Conservation (phyloP, 2,113 vertebrate genomes). For the Ochotona princeps region DNA sequence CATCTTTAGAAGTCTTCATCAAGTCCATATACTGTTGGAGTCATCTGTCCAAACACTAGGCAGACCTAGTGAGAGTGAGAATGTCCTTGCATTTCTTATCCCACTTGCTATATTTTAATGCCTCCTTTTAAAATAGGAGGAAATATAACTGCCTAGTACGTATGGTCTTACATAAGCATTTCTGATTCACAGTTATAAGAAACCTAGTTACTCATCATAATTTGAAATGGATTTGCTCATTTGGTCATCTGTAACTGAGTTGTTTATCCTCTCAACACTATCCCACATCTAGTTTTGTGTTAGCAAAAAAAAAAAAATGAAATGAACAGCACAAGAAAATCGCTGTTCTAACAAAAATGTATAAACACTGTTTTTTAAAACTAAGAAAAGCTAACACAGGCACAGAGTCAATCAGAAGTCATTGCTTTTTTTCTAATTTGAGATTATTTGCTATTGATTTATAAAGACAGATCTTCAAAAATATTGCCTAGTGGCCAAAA, state of each 20-base stretch:
- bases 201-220: neutral
- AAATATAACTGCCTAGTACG: neutral
- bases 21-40: neutral
- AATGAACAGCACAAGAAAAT: neutral
- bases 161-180: neutral
- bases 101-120: neutral
- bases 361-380: neutral
- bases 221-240: conserved; percentile 16
- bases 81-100: neutral
- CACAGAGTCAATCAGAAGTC: neutral
- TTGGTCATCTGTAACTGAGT: neutral
- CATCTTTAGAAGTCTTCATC: conserved; percentile 2
- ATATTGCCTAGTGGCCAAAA: neutral
- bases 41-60: neutral
- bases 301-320: neutral
- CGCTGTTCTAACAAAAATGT: neutral
- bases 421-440: neutral
- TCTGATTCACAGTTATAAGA: conserved; percentile 18
- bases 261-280: neutral
- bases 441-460: neutral
- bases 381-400: neutral
- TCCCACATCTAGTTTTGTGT: neutral
- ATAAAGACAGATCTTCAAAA: neutral
- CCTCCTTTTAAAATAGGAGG: neutral
- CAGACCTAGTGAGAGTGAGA: neutral